phyloP scores from a whole-genome alignment of 2,888 invertebrate species.

The Pristionchus fissidentatus region DNA sequence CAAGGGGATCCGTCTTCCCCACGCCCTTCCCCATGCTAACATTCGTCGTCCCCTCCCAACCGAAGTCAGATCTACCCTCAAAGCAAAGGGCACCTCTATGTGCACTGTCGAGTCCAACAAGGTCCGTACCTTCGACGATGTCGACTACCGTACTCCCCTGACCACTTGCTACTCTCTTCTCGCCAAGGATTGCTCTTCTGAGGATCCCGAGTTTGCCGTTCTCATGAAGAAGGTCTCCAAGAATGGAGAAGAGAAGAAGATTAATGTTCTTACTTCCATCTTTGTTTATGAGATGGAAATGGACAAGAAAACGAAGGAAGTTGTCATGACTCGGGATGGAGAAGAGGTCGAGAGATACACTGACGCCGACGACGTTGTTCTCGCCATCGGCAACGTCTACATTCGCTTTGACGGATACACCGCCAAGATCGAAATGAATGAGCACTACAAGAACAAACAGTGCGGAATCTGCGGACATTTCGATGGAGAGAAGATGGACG shows the following conservation, averaged over 20 bases:
- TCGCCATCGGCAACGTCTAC: conserved; percentile 50
- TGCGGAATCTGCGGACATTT: conserved; percentile 57
- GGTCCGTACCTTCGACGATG: conserved; percentile 70
- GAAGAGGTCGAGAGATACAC: conserved; percentile 17
- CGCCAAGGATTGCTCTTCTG: conserved; percentile 74
- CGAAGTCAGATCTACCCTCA: conserved; percentile 26
- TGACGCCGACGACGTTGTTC: conserved; percentile 49
- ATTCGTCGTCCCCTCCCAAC: conserved; percentile 16
- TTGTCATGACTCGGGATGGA: conserved; percentile 54
- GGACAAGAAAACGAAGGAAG: conserved; percentile 52
- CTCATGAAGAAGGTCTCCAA: conserved; percentile 63
- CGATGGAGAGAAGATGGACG: conserved; percentile 49
- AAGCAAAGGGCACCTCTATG: conserved; percentile 50
- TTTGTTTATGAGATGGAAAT: conserved; percentile 20
- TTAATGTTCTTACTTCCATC: conserved; percentile 48
- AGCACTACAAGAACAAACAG: conserved; percentile 47
- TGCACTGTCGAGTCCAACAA: conserved; percentile 55
- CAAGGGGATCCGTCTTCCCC: conserved; percentile 55
- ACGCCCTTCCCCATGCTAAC: conserved; percentile 43
- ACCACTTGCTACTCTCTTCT: conserved; percentile 72
- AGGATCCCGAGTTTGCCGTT: conserved; percentile 66
- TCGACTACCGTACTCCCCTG: conserved; percentile 55
- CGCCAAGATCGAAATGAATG: neutral
- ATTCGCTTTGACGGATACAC: conserved; percentile 45
- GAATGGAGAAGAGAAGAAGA: conserved; percentile 47